Conservation (phyloP, 2,113 vertebrate genomes). For the Alouatta palliata region DNA sequence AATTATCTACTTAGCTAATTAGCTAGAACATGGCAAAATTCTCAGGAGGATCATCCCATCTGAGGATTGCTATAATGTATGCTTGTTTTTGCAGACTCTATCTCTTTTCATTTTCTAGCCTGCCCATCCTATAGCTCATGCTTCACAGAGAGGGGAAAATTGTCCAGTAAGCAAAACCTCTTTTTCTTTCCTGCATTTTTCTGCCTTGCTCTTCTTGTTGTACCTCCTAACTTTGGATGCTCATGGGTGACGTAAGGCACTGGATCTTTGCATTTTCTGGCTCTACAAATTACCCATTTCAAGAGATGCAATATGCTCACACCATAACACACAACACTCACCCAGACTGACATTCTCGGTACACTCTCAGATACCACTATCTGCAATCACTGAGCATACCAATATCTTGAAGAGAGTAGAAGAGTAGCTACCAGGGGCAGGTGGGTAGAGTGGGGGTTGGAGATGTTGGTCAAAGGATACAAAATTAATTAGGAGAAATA, state of each 20-base stretch:
- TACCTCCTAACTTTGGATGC: neutral
- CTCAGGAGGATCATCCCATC: conserved; percentile 63
- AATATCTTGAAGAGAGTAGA: neutral
- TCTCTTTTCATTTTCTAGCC: conserved; percentile 55
- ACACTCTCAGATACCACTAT: neutral
- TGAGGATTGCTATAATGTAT: conserved; percentile 59
- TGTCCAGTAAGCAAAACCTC: conserved; percentile 50
- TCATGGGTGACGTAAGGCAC: neutral
- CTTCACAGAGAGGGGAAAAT: conserved; percentile 8
- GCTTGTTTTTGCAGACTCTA: conserved; percentile 54
- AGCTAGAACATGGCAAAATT: conserved; percentile 68
- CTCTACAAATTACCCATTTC: neutral
- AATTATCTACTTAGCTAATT: conserved; percentile 75
- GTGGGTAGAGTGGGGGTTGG: too few species aligned
- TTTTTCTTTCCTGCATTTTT: neutral
- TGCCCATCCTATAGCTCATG: neutral
- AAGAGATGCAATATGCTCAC: neutral
- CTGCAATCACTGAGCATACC: neutral
- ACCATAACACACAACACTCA: neutral
- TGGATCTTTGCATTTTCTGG: neutral
- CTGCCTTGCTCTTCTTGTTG: neutral
- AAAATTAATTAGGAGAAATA: neutral
- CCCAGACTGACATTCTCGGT: accelerated
- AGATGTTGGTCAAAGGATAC: neutral
- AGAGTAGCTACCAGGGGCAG: neutral